Evolutionary conservation across 2,888 invertebrate genomes (phyloP), one percentile per base, ranked within the genome.

Genomic region (Stictocephala bisonia): DNA sequence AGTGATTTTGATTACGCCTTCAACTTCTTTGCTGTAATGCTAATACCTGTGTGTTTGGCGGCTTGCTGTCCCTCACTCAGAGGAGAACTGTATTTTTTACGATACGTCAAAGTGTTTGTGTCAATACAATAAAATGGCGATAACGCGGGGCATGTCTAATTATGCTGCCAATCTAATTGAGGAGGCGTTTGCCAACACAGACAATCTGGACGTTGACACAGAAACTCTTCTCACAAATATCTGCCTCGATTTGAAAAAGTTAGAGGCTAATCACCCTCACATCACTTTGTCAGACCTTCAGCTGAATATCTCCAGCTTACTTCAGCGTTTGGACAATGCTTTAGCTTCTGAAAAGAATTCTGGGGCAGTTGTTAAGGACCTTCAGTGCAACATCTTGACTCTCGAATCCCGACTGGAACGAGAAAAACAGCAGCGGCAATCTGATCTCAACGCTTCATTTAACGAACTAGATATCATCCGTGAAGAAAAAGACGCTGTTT

Each of bases 221-320:
- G 50, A 50, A 50, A 22, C 50, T 50, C 3, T 50, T 7, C 3
- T 53, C 15, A 53, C 53, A 26, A 53, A 53, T 53, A 4, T 53
- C 27, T 26, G 26, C 53, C 27, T 53, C 2, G 27, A 24, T 26
- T 44, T 27, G 9, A 26, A 53, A 53, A 53, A 15, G 27, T 53
- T 53, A 53, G 53, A 53, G 27, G 53, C 53, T 53, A 53, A 53
- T 27, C 15, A 53, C 53, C 53, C 24, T 24, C 27, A 27, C 53
- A 53, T 53, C 27, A 53, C n/a, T 53, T 53, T 53, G n/a, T 27
- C 53, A 7, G 15, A 53, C 27, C 9, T 53, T 26, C 24, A 53
- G 27, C n/a, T 53, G 7, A 53, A 53, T 53, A 53, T 53, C 3
- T 53, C 53, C 9, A 53, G 2, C 9, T 53, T 53, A 27, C 27